Conservation (phyloP, 1,140 invertebrate genomes). For the Meteorus sp. region DNA sequence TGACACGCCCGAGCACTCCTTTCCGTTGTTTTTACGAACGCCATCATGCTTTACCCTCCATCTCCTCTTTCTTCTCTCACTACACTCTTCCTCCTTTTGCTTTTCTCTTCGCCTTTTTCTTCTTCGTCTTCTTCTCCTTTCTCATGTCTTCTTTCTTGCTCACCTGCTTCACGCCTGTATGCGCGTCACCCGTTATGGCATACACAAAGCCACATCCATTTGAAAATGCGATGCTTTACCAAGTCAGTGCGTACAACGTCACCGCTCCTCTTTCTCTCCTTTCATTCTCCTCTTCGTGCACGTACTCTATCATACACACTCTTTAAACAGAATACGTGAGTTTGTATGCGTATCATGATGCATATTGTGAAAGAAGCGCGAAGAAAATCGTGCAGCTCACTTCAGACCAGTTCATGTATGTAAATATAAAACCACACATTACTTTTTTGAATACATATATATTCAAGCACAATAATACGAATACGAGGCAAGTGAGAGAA, state of each 20-base stretch:
- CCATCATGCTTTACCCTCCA: conserved; percentile 1
- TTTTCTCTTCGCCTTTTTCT: background rate
- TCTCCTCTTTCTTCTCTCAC: background rate
- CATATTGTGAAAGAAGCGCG: too few species aligned
- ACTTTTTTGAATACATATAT: too few species aligned
- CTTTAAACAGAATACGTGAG: background rate
- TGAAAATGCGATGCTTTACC: conserved; percentile 1
- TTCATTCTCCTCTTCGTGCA: background rate
- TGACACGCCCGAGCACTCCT: conserved; percentile 11
- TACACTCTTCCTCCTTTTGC: background rate
- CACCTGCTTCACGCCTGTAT: conserved; percentile 19
- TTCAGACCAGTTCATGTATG: too few species aligned
- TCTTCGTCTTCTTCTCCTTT: background rate
- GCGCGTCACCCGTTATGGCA: background rate
- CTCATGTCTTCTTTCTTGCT: background rate
- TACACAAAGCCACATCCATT: background rate
- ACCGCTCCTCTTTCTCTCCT: background rate
- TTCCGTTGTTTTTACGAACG: conserved; percentile 11
- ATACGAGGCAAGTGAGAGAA: too few species aligned
- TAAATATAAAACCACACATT: too few species aligned
- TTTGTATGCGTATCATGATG: background rate
- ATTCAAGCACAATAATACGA: too few species aligned
- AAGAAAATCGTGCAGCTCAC: too few species aligned
- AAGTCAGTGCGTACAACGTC: background rate
- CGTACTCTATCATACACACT: background rate